Evolutionary conservation across 2,797 vertebrate genomes (phyloP).

Genomic region (Megalops cyprinoides): DNA sequence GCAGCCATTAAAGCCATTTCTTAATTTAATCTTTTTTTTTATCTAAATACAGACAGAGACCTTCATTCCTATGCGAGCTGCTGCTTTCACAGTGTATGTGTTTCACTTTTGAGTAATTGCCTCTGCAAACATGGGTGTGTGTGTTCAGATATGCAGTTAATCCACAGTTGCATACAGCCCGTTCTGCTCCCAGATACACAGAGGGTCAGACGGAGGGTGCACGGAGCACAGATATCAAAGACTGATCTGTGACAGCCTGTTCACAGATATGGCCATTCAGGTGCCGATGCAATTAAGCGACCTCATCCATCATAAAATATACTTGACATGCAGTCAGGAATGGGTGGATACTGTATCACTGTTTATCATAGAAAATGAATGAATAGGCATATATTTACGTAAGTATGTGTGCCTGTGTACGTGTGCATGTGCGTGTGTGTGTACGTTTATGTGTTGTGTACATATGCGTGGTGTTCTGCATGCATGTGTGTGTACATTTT

Average conservation of each 20-base stretch:
- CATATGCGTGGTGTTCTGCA: not conserved
- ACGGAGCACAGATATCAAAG: not conserved
- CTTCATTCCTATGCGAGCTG: no score
- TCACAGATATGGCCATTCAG: not conserved
- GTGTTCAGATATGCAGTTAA: not conserved
- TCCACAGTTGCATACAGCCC: not conserved
- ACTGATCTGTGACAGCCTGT: not conserved
- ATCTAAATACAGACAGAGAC: not conserved
- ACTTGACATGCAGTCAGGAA: not conserved
- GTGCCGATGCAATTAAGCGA: conserved; percentile 3
- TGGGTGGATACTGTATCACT: not conserved
- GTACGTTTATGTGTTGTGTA: not conserved
- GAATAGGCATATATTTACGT: not conserved
- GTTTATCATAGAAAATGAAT: not conserved
- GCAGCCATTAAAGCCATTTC: not conserved
- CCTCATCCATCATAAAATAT: conserved; percentile 10
- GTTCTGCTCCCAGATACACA: not conserved
- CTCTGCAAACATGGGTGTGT: not conserved
- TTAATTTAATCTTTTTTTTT: not conserved
- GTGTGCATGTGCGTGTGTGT: not conserved
- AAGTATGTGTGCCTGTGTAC: not conserved
- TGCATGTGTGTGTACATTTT: not conserved
- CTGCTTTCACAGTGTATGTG: not conserved
- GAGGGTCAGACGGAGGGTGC: not conserved
- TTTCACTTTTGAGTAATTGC: not conserved